phyloP scores from a whole-genome alignment of 2,888 invertebrate species.

The Nasonia oneida region DNA sequence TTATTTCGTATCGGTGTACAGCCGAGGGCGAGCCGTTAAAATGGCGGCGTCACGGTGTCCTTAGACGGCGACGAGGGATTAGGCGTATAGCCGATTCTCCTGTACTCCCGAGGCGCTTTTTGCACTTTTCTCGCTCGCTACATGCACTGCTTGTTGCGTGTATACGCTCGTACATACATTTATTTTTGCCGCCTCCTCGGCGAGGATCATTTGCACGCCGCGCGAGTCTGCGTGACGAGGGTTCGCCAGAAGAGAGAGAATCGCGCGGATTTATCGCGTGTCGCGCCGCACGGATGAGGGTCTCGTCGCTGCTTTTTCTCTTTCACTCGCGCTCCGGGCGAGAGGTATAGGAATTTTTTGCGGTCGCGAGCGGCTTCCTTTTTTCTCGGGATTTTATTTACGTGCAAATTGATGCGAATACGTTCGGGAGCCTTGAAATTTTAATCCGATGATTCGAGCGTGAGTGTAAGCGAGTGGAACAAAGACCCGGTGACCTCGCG shows the following conservation, averaged over 20 bases:
- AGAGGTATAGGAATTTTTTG: not conserved
- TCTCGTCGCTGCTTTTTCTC: slow-evolving; percentile 8
- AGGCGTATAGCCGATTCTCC: not conserved
- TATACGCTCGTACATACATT: not conserved
- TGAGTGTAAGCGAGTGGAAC: not conserved
- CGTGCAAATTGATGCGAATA: slow-evolving; percentile 60
- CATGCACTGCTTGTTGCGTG: not conserved
- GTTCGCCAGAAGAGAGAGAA: slow-evolving; percentile 42
- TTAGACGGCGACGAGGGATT: slow-evolving; percentile 53
- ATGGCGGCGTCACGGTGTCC: slow-evolving; percentile 58
- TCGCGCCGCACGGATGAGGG: not conserved
- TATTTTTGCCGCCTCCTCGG: not conserved
- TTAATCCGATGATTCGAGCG: slow-evolving; percentile 49
- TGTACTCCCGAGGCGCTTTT: slow-evolving; percentile 48
- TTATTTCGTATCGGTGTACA: not conserved
- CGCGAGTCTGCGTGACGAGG: slow-evolving; percentile 50
- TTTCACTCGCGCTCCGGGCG: not conserved
- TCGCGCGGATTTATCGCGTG: slow-evolving; percentile 59
- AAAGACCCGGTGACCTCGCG: not conserved
- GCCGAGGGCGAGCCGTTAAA: slow-evolving; percentile 53
- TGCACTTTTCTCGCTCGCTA: slow-evolving; percentile 14
- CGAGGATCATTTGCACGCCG: slow-evolving; percentile 54
- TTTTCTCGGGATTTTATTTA: slow-evolving; percentile 51
- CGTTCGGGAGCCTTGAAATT: slow-evolving; percentile 47
- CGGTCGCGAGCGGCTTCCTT: not conserved